phyloP scores from a whole-genome alignment of 2,113 vertebrate genomes.

The Pachypanchax playfairii region DNA sequence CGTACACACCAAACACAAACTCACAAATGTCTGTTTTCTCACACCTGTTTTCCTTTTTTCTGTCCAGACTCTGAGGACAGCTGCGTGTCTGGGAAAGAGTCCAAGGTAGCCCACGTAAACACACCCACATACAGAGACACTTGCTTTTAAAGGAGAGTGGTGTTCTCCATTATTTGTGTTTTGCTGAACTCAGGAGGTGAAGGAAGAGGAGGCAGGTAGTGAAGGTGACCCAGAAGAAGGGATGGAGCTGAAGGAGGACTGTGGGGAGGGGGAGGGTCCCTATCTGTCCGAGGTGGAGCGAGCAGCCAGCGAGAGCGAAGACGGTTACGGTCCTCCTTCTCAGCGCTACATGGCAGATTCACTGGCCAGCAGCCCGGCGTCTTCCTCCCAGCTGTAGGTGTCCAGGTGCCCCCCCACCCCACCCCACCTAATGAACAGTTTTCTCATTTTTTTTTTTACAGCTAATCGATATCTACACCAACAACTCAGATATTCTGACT shows the following conservation, averaged over 20 bases:
- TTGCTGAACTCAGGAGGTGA: slow-evolving; percentile 83
- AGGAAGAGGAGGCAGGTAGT: slow-evolving; percentile 94
- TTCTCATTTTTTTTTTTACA: slow-evolving; percentile 20
- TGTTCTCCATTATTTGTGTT: slow-evolving; percentile 3
- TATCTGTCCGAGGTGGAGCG: slow-evolving; percentile 97
- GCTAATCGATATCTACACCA: slow-evolving; percentile 7
- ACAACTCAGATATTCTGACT: too few relatives aligned
- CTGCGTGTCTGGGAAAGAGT: slow-evolving; percentile 88
- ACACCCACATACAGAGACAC: not conserved
- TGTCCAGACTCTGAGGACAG: slow-evolving; percentile 90
- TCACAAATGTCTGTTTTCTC: not conserved
- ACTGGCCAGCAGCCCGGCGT: slow-evolving; percentile 97
- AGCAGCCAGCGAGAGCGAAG: slow-evolving; percentile 96
- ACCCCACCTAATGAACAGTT: too few relatives aligned
- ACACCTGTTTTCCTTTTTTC: not conserved
- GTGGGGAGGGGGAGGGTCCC: slow-evolving; percentile 89
- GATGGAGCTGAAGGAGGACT: slow-evolving; percentile 94
- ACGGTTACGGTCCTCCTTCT: slow-evolving; percentile 94
- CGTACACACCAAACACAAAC: not conserved
- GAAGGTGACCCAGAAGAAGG: slow-evolving; percentile 89
- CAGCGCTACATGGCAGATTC: slow-evolving; percentile 95
- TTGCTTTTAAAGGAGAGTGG: not conserved
- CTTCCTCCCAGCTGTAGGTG: slow-evolving; percentile 97
- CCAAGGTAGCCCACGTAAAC: slow-evolving; percentile 82
- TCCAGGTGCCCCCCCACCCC: not conserved